These are phyloP conservation scores for Kradibia gibbosae DNA, from an alignment of 1,140 invertebrate species.

Conservation along the genomic window DNA sequence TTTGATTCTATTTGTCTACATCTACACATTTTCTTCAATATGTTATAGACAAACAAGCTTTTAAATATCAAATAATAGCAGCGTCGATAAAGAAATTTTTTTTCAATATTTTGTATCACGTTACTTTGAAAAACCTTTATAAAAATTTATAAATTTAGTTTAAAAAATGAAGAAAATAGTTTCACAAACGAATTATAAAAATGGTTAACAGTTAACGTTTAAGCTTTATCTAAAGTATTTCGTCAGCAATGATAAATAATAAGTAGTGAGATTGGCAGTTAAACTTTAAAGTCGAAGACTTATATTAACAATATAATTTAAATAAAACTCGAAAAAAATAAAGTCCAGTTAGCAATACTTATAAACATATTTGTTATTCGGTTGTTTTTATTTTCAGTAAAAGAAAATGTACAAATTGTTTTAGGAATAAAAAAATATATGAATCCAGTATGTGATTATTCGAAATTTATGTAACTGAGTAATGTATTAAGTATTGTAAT, in stretches of 20 bases:
- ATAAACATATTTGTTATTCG: too few species aligned
- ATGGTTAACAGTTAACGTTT: neutral
- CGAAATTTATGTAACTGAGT: too few species aligned
- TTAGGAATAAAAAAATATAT: too few species aligned
- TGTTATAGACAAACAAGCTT: neutral
- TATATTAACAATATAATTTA: neutral
- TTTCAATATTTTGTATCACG: neutral
- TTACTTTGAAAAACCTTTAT: neutral
- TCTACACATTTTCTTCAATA: neutral
- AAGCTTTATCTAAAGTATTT: constrained; percentile 31
- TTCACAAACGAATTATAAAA: neutral
- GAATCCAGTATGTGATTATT: too few species aligned
- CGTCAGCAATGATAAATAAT: constrained; percentile 18
- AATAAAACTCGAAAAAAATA: neutral
- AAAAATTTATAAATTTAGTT: neutral
- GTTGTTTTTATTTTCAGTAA: too few species aligned
- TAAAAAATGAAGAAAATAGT: neutral
- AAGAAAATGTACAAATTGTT: too few species aligned
- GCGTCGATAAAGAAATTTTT: neutral
- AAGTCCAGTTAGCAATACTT: neutral
- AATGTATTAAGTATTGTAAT: too few species aligned
- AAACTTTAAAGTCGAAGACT: neutral
- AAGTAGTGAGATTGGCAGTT: neutral
- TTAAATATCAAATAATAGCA: neutral
- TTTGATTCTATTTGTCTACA: neutral